Evolutionary conservation across 2,888 invertebrate species (phyloP).

Genomic region (Heliconius hortense): DNA sequence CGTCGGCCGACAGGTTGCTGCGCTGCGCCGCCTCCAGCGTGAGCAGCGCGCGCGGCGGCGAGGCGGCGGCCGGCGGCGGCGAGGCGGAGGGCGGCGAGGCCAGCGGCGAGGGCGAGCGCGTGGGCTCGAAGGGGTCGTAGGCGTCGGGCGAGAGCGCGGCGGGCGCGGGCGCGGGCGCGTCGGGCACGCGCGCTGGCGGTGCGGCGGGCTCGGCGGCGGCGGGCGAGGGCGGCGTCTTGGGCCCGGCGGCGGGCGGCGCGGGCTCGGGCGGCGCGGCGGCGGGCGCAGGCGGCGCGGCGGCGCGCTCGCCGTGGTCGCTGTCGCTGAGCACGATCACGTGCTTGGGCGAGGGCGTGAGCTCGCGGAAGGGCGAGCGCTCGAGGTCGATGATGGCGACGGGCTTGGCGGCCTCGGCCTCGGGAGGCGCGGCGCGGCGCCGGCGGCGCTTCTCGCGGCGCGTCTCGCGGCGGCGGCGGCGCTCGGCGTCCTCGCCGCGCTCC

Average conservation of each 20-base stretch:
- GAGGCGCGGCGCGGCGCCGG: constrained; percentile 49
- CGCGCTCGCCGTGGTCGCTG: constrained; percentile 84
- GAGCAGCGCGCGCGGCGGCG: constrained; percentile 57
- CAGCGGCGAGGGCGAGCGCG: constrained; percentile 86
- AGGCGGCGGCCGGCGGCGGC: constrained; percentile 77
- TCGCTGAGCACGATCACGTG: constrained; percentile 92
- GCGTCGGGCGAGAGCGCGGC: constrained; percentile 86
- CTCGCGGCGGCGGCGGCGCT: constrained; percentile 55
- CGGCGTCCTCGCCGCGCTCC: constrained; percentile 61
- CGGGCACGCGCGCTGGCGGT: constrained; percentile 11
- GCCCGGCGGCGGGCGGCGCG: constrained; percentile 40
- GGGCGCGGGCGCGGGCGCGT: constrained; percentile 59
- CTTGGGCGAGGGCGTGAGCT: constrained; percentile 89
- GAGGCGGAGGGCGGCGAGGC: constrained; percentile 78
- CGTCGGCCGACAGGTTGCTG: constrained; percentile 75
- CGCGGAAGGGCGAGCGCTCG: constrained; percentile 92
- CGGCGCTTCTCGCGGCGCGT: constrained; percentile 47
- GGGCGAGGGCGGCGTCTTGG: constrained; percentile 48
- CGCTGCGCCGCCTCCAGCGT: constrained; percentile 77
- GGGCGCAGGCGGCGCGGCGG: constrained; percentile 47
- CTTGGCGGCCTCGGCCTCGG: constrained; percentile 64
- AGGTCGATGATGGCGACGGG: constrained; percentile 93
- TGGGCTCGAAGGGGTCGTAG: constrained; percentile 96
- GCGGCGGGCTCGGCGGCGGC: constrained; percentile 42
- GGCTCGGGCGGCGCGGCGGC: constrained; percentile 48